Percentiles rank a stretch among this genome's conserved stretches.
Evolutionary conservation across 2,113 vertebrate genomes (phyloP).

Genomic region (Tragelaphus strepsiceros): DNA sequence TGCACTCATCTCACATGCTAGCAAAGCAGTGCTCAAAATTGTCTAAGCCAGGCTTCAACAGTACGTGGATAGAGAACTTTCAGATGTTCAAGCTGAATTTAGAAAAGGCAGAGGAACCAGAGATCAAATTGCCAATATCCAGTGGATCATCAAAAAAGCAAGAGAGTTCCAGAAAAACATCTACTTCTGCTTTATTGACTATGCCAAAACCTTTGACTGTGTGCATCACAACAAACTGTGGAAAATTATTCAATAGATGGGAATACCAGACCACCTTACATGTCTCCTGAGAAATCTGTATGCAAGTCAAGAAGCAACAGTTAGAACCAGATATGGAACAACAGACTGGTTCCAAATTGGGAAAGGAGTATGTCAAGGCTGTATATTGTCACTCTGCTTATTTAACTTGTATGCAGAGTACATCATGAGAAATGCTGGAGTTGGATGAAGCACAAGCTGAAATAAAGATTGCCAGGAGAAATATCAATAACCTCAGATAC

Average conservation of each 20-base stretch:
- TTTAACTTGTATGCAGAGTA: not conserved
- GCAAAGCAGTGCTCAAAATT: not conserved
- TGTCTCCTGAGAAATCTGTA: not conserved
- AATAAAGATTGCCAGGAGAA: not conserved
- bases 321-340: accelerated
- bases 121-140: not conserved
- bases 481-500: not conserved
- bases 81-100: not conserved
- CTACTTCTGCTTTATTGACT: not conserved
- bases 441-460: not conserved
- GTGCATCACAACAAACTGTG: not conserved
- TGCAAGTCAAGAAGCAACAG: not conserved
- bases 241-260: not conserved
- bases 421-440: not conserved
- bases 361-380: not conserved
- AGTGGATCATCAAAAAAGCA: not conserved
- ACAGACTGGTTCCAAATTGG: not conserved
- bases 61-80: accelerated
- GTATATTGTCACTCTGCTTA: not conserved
- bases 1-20: not conserved
- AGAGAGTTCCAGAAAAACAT: not conserved
- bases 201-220: not conserved
- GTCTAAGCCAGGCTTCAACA: not conserved
- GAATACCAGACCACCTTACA: not conserved
- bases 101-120: not conserved